phyloP scores from a whole-genome alignment of 2,113 vertebrate genomes.

The Numenius arquata region DNA sequence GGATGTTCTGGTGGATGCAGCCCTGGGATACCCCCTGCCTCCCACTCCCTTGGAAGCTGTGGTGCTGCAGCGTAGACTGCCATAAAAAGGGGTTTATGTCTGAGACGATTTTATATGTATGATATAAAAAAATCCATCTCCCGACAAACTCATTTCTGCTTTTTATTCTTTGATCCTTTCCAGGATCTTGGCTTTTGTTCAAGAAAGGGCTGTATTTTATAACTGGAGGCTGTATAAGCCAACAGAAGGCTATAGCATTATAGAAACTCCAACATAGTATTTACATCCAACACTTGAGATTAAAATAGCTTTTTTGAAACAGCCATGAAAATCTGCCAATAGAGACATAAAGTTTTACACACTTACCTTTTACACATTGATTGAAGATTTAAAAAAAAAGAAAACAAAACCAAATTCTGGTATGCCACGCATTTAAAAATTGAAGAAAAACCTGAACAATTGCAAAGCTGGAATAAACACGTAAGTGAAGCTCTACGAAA shows the following conservation, averaged over 20 bases:
- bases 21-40: fast-evolving
- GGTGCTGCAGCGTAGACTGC: background rate
- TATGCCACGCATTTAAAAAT: background rate
- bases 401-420: background rate
- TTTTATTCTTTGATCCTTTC: conserved; percentile 4
- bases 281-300: background rate
- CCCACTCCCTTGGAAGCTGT: background rate
- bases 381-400: background rate
- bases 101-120: background rate
- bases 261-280: background rate
- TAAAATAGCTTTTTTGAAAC: conserved; percentile 1
- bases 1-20: background rate
- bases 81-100: background rate
- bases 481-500: background rate
- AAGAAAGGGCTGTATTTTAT: conserved; percentile 3
- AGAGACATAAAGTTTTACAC: background rate
- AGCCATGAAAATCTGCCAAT: background rate
- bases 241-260: background rate
- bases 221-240: background rate
- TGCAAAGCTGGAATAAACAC: background rate
- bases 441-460: background rate
- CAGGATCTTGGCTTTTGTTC: background rate
- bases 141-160: background rate
- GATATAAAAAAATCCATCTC: background rate
- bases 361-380: background rate